Conservation (phyloP, 2,113 vertebrate genomes). For the Aphelocoma coerulescens region DNA sequence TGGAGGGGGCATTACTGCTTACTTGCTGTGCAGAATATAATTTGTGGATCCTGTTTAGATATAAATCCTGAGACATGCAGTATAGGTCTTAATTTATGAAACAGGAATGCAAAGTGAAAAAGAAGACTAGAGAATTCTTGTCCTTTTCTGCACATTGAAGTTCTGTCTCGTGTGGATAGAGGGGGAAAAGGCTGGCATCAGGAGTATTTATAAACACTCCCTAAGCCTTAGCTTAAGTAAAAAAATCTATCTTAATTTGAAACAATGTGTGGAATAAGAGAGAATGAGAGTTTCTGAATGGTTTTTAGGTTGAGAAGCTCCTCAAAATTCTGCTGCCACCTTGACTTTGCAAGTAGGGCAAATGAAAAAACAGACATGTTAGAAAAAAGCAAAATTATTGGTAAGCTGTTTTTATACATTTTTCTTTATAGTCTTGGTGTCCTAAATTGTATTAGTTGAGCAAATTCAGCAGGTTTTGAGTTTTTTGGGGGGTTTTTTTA, state of each 20-base stretch:
- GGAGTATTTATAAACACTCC: not conserved
- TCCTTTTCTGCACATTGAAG: not conserved
- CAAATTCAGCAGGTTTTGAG: not conserved
- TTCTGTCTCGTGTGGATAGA: not conserved
- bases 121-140: not conserved
- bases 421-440: rapidly evolving
- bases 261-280: not conserved
- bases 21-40: not conserved
- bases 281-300: not conserved
- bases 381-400: not conserved
- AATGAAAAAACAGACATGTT: not conserved
- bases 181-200: not conserved
- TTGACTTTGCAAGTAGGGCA: not conserved
- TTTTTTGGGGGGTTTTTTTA: not conserved
- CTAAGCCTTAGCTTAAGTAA: not conserved
- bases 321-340: not conserved
- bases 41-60: not conserved
- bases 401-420: not conserved
- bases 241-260: not conserved
- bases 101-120: not conserved
- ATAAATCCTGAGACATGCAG: not conserved
- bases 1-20: not conserved
- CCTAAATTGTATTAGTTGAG: not conserved
- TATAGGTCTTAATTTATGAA: not conserved
- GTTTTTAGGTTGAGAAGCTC: not conserved